These are phyloP conservation scores for Argyra leucocephala DNA, from an alignment of 2,888 invertebrate species.

Conservation along the genomic window DNA sequence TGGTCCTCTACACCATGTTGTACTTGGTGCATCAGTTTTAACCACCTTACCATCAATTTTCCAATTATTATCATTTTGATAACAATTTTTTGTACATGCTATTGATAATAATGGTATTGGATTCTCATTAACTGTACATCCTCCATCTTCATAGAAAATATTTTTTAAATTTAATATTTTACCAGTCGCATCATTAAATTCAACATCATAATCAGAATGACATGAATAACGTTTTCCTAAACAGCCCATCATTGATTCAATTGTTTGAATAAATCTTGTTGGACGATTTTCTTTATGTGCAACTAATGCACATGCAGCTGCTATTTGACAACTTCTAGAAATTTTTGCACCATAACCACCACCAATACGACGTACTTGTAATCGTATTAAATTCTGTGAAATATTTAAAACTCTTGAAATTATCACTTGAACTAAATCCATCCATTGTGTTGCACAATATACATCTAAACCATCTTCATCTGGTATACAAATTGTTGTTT, in stretches of 20 bases:
- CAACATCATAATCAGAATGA: slow-evolving; percentile 56
- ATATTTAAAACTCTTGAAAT: slow-evolving; percentile 50
- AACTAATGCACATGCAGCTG: slow-evolving; percentile 61
- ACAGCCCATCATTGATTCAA: slow-evolving; percentile 62
- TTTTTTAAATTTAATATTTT: slow-evolving; percentile 56
- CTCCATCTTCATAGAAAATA: slow-evolving; percentile 49
- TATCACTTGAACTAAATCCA: slow-evolving; percentile 51
- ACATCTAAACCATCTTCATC: slow-evolving; percentile 64
- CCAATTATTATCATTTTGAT: slow-evolving; percentile 56
- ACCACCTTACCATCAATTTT: slow-evolving; percentile 57
- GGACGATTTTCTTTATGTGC: slow-evolving; percentile 52
- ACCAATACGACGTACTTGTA: slow-evolving; percentile 63
- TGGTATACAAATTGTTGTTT: slow-evolving; percentile 55
- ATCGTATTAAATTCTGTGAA: slow-evolving; percentile 57
- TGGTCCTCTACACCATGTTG: slow-evolving; percentile 60
- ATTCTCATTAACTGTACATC: slow-evolving; percentile 49
- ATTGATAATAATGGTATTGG: slow-evolving; percentile 36
- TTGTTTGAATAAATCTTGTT: slow-evolving; percentile 58
- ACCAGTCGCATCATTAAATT: slow-evolving; percentile 53
- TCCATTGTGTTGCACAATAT: slow-evolving; percentile 55
- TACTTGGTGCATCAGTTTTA: slow-evolving; percentile 56
- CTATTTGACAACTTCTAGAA: slow-evolving; percentile 49
- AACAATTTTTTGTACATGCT: slow-evolving; percentile 49
- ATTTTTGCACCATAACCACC: slow-evolving; percentile 76
- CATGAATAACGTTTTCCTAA: slow-evolving; percentile 58